Base-by-base conservation (phyloP, 2,113 vertebrate genomes). In the Pseudorectes ferrugineus region DNA sequence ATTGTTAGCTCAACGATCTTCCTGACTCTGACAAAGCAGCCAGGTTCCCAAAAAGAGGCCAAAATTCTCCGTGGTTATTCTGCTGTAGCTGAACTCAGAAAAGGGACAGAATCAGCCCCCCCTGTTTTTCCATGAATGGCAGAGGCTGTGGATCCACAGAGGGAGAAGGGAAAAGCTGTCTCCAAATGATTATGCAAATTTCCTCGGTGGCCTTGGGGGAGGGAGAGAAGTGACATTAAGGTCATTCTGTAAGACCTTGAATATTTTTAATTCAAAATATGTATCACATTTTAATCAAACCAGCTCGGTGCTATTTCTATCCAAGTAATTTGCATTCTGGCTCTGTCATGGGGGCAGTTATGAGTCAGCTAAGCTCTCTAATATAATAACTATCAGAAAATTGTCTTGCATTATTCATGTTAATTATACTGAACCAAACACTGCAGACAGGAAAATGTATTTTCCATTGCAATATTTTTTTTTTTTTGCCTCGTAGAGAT, bases 341-440 rank as follows among this genome's bases (percentile, higher is more conserved):
- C 94, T 96, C 73, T 85, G 89, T 97, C 97, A 95, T 38, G 67
- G 95, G 96, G 96, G 92, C 95, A 97, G 94, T 97, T 98, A 97
- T 94, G 95, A 98, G 96, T 96, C 96, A 97, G 94, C 96, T 96
- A 94, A 96, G 92, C 91, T 96, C 96, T 98, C 95, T 96, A 95
- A 97, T 96, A 95, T 96, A 98, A 97, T 98, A 98, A 97, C 95
- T 93, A 97, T 97, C 96, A 96, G 93, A 90, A 98, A 97, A 98
- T 96, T 94, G 91, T 93, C 78, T 95, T 97, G 97, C 97, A 98
- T 98, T 98, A 98, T 98, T 98, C 97, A 98, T 98, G 96, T 92
- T 98, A 98, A 98, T 98, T 98, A 97, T 87, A 74, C 97, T 92
- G 93, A 97, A 94, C 95, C 94, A 97, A 98, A 97, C 94, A 97